Evolutionary conservation across 2,888 invertebrate species (phyloP), one percentile per base, ranked within the genome.

Genomic region (Eupeodes latifasciatus): DNA sequence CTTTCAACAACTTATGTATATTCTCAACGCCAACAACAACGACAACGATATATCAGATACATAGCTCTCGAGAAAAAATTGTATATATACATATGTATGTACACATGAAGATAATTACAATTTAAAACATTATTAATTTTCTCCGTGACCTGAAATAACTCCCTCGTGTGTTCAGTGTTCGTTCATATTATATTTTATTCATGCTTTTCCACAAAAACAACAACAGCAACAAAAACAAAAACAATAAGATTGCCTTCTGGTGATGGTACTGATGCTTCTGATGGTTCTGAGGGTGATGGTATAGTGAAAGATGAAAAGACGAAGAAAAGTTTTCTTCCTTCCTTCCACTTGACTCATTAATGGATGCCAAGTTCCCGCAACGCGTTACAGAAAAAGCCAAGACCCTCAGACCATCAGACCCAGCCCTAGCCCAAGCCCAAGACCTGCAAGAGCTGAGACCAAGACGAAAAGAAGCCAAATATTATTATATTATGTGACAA

Each of bases 291-390:
- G 27, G 19, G 72, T 57, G 57, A 27, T 40, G 40, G 40, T 40
- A 40, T 40, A 40, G 40, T 40, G 40, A 40, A 40, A 40, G 40
- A 40, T 4, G 40, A 40, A 40, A 40, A 40, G 72, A 49, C 47
- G 57, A 59, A 47, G 27, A 59, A 72, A 59, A 71, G 40, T 71
- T 71, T 69, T 44, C 55, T 72, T 71, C 59, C 69, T 69, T 78
- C 69, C 59, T 61, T 53, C 69, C 81, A 82, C 76, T 76, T 82
- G 76, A 76, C 62, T 71, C 69, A 81, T 81, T 76, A 81, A 81
- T 77, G 81, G 53, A 71, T 57, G 62, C 62, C 69, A 57, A 69
- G 55, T 49, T 74, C 51, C 47, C 34, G 40, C 40, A 78, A 40
- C n/a, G 47, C 64, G 40, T 47, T 72, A 57, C 71, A 36, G n/a